A percentile compares a stretch with the other conserved stretches of the same genome.
These are phyloP conservation scores for Chinchilla lanigera DNA, from an alignment of 2,113 vertebrate genomes.

Conservation along the genomic window DNA sequence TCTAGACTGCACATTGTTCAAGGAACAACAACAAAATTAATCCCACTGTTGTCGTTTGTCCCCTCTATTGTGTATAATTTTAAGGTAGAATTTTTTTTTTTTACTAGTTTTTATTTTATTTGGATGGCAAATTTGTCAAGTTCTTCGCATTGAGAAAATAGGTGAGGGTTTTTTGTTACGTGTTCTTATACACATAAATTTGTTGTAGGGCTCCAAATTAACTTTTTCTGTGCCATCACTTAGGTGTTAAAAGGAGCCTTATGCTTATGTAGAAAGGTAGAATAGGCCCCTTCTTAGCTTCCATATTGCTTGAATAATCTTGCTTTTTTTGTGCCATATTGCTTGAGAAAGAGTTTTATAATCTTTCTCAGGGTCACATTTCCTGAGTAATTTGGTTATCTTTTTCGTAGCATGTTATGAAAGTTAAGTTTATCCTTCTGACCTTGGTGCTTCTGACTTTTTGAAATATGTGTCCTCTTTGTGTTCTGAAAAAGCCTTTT, in stretches of 20 bases:
- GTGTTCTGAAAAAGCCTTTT: slow-evolving; percentile 57
- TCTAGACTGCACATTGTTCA: slow-evolving; percentile 28
- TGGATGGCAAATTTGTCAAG: not conserved
- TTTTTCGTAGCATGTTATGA: slow-evolving; percentile 71
- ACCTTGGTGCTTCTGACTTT: slow-evolving; percentile 74
- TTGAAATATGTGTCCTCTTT: slow-evolving; percentile 61
- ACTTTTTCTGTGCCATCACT: not conserved
- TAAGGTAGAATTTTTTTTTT: slow-evolving; percentile 37
- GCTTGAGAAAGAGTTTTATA: slow-evolving; percentile 70
- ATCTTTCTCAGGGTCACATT: slow-evolving; percentile 68
- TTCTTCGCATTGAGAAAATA: slow-evolving; percentile 16
- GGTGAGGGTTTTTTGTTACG: not conserved
- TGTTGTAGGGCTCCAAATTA: slow-evolving; percentile 22
- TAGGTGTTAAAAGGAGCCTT: not conserved
- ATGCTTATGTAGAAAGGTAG: not conserved
- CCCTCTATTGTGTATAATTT: slow-evolving; percentile 12
- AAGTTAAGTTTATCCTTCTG: slow-evolving; percentile 69
- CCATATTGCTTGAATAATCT: slow-evolving; percentile 40
- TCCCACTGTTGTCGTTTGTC: slow-evolving; percentile 24
- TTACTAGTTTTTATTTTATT: slow-evolving; percentile 50
- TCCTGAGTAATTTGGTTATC: slow-evolving; percentile 74
- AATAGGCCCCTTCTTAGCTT: not conserved
- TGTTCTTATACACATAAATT: not conserved
- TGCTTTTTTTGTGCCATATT: slow-evolving; percentile 50
- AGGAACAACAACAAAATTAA: not conserved